Evolutionary conservation across 2,113 vertebrate species (phyloP).

Genomic region (Nyctibius bracteatus): DNA sequence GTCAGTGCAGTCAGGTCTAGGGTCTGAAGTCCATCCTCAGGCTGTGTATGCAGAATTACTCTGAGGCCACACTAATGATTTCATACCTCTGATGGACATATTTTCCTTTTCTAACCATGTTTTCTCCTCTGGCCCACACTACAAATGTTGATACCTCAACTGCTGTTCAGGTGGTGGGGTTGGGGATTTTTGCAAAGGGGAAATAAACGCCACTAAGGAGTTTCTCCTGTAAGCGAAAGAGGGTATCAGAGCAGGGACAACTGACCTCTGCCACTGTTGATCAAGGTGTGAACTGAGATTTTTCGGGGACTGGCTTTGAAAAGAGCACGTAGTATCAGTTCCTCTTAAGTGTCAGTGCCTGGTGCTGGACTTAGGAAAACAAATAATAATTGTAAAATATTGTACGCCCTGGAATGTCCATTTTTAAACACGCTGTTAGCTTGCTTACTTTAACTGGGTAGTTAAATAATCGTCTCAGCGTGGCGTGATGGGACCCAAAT

Average conservation of each 20-base stretch:
- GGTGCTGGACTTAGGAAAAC: conserved; percentile 28
- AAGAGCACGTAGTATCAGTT: not conserved
- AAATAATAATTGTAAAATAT: conserved; percentile 53
- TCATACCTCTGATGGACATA: not conserved
- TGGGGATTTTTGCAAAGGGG: not conserved
- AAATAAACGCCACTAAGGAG: not conserved
- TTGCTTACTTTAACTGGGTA: conserved; percentile 51
- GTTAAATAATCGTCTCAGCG: conserved; percentile 62
- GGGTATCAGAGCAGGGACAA: not conserved
- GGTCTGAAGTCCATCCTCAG: not conserved
- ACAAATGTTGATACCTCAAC: not conserved
- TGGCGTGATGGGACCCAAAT: conserved; percentile 57
- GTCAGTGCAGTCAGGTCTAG: not conserved
- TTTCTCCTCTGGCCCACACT: not conserved
- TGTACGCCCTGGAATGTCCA: conserved; percentile 26
- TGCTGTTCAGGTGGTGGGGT: not conserved
- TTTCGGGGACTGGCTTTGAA: not conserved
- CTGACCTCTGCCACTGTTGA: not conserved
- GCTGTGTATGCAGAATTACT: not conserved
- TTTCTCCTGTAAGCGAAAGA: not conserved
- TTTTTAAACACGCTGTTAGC: conserved; percentile 48
- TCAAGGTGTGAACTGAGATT: not conserved
- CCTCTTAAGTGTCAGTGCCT: not conserved
- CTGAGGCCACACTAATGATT: not conserved
- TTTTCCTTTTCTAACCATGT: not conserved